Evolutionary conservation across 2,888 invertebrate genomes (phyloP).

Genomic region (Cerastis leucographa): DNA sequence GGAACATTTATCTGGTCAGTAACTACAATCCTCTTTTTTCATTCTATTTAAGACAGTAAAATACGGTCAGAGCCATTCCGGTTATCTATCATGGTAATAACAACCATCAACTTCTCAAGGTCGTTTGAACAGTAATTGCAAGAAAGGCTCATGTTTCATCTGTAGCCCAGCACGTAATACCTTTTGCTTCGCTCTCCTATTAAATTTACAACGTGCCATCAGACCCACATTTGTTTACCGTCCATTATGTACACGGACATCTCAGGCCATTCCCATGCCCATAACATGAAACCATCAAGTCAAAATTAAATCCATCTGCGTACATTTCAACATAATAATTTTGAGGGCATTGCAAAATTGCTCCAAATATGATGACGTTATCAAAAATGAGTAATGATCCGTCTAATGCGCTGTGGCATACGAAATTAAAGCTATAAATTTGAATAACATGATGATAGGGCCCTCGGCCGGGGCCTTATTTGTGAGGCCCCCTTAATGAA

Average conservation of each 20-base stretch:
- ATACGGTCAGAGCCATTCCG: not conserved
- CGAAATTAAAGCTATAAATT: conserved; percentile 85
- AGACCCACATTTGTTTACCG: conserved; percentile 43
- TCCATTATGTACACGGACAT: conserved; percentile 37
- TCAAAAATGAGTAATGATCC: conserved; percentile 80
- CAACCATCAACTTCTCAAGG: conserved; percentile 23
- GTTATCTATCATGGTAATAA: conserved; percentile 5
- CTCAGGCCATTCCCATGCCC: conserved; percentile 51
- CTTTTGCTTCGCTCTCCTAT: conserved; percentile 19
- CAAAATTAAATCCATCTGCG: conserved; percentile 64
- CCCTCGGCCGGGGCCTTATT: conserved; percentile 61
- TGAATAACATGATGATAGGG: conserved; percentile 74
- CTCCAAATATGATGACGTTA: conserved; percentile 74
- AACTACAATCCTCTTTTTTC: not conserved
- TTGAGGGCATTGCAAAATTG: conserved; percentile 66
- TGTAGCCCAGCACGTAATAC: conserved; percentile 3
- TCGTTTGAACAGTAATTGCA: conserved; percentile 4
- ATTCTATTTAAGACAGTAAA: not conserved
- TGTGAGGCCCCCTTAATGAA: conserved; percentile 62
- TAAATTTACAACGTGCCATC: conserved; percentile 41
- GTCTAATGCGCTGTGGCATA: conserved; percentile 79
- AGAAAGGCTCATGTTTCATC: conserved; percentile 19
- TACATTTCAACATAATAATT: conserved; percentile 66
- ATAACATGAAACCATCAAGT: conserved; percentile 58
- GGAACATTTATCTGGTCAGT: not conserved